Conservation (phyloP, 1,140 invertebrate genomes). For the Heliothis subflexa region DNA sequence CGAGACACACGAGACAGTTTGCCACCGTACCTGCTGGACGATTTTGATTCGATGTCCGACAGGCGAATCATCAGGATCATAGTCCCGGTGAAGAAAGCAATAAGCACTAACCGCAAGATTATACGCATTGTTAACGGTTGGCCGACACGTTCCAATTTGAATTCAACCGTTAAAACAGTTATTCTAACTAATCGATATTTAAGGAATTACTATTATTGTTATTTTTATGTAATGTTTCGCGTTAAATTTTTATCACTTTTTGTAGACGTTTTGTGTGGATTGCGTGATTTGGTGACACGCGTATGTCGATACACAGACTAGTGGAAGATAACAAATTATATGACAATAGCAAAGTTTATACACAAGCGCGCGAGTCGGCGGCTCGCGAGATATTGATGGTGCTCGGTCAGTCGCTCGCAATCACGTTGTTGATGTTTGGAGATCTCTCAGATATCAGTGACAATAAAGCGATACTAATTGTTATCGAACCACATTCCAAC, state of each 20-base stretch:
- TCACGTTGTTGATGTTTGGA: constrained; percentile 40
- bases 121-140: constrained; percentile 60
- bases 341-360: neutral
- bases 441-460: constrained; percentile 25
- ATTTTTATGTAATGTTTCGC: neutral
- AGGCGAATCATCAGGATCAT: constrained; percentile 57
- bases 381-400: constrained; percentile 35
- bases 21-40: neutral
- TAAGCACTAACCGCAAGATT: constrained; percentile 55
- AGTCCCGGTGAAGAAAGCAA: constrained; percentile 51
- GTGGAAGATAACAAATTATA: constrained; percentile 9
- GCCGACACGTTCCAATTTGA: neutral
- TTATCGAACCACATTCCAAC: constrained; percentile 18
- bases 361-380: constrained; percentile 33
- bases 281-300: neutral
- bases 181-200: no score
- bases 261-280: neutral
- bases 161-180: neutral
- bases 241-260: neutral
- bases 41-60: constrained; percentile 5
- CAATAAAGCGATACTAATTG: neutral
- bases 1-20: constrained; percentile 29
- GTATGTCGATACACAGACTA: neutral
- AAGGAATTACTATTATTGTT: neutral
- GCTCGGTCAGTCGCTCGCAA: constrained; percentile 7